Evolutionary conservation across 2,888 invertebrate genomes (phyloP), one percentile per base, ranked within the genome.

Genomic region (Acleris cristana): DNA sequence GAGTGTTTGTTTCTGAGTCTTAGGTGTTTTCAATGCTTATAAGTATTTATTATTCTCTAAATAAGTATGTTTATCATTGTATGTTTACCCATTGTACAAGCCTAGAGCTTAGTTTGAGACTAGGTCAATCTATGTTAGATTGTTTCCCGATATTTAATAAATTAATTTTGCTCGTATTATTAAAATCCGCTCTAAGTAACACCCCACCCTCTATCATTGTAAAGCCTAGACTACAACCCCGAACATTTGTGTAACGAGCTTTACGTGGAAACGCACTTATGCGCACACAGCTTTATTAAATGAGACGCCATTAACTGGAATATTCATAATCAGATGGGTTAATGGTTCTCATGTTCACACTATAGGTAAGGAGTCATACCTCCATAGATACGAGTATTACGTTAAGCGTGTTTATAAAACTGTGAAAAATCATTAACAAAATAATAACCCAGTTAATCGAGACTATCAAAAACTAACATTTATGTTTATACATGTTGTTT

Each of bases 251-350:
- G 56, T 60, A 60, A 65, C 49, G 65, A 26, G 23, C 51, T 59
- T 40, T 59, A 65, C 65, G 49, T 40, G 54, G 49, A 65, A 65
- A 60, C 65, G 48, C 65, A 54, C 59, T 65, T 60, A 65, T 54
- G 23, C 45, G 40, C 10, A 54, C 58, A 48, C 51, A 21, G 30
- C 48, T 40, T 64, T 59, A 59, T 34, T 40, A 59, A 49, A 49
- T 53, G 23, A 54, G 53, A 8, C 48, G n/a, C 48, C 40, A 6
- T 14, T 54, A 10, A 12, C 16, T 16, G n/a, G 10, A n/a, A 16
- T 21, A 34, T 57, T 56, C 21, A 45, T 23, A 57, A 23, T 51
- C 30, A 10, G 23, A 60, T 40, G 23, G 44, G 18, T 44, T 65
- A 54, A 65, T 60, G 8, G 53, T 59, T 49, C 34, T 65, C 59